phyloP scores from a whole-genome alignment of 2,888 invertebrate genomes.

The Drosophila affinis region DNA sequence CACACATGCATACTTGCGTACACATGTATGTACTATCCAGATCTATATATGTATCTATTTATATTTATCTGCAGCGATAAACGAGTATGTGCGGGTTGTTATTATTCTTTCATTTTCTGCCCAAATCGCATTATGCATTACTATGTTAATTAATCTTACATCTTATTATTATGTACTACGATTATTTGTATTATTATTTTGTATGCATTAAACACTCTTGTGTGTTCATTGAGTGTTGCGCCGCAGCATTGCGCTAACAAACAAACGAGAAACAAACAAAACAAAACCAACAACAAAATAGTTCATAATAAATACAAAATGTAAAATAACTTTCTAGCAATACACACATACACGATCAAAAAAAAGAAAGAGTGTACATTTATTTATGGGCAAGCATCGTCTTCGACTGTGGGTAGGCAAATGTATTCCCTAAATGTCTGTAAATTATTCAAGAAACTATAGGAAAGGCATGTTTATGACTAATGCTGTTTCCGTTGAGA shows the following conservation, averaged over 20 bases:
- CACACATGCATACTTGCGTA: slow-evolving; percentile 17
- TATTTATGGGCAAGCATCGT: slow-evolving; percentile 46
- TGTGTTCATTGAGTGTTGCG: slow-evolving; percentile 71
- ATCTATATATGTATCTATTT: slow-evolving; percentile 11
- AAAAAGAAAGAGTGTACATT: slow-evolving; percentile 53
- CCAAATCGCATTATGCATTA: slow-evolving; percentile 68
- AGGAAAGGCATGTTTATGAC: no score
- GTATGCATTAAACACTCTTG: slow-evolving; percentile 63
- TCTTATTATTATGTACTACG: slow-evolving; percentile 51
- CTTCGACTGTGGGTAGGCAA: background rate
- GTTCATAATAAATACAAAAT: slow-evolving; percentile 66
- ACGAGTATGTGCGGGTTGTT: slow-evolving; percentile 34
- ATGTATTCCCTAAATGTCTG: background rate
- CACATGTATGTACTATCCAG: slow-evolving; percentile 12
- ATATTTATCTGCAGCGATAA: slow-evolving; percentile 27
- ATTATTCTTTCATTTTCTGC: slow-evolving; percentile 58
- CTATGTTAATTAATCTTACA: slow-evolving; percentile 64
- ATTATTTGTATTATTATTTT: slow-evolving; percentile 75
- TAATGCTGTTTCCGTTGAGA: no score
- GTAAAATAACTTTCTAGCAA: slow-evolving; percentile 74
- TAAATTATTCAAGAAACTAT: background rate
- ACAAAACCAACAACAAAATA: slow-evolving; percentile 49
- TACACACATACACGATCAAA: slow-evolving; percentile 55
- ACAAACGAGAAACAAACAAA: slow-evolving; percentile 54
- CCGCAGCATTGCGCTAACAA: slow-evolving; percentile 57